Base-by-base conservation (phyloP, 37 sponge, comb jelly and placozoan genomes). In the Agelas oroides region DNA sequence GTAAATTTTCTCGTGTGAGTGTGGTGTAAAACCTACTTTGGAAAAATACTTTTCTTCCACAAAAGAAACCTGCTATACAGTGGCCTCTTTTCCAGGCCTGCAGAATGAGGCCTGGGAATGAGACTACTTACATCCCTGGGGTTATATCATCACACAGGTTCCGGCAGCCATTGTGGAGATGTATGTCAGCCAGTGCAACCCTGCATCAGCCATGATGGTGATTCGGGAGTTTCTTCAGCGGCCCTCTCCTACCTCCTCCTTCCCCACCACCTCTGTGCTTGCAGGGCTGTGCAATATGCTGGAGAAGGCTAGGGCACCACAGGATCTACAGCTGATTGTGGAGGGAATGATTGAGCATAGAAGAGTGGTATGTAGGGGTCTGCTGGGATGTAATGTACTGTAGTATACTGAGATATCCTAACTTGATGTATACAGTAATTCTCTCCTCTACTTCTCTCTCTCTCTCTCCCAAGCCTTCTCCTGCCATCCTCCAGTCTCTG, bases 401-500 rank as follows among this genome's bases (percentile, higher is more conserved):
- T 46, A 46, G 46, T 46, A 46, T 46, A 12, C 46, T 46, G 46
- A 8, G 46, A 3, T 46, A 46, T n/a, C n/a, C n/a, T n/a, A n/a
- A n/a, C n/a, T n/a, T n/a, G n/a, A n/a, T n/a, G 46, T 46, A 46
- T 46, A 46, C 46, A 46, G 3, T n/a, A n/a, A n/a, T n/a, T n/a
- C n/a, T n/a, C n/a, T n/a, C n/a, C n/a, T n/a, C n/a, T n/a, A n/a
- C n/a, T n/a, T n/a, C n/a, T n/a, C 46, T 36, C 46, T 38, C 35
- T 23, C n/a, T n/a, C n/a, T 28, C 73, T 19, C 58, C 73, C 41
- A 58, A 79, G 88, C 67, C 80, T 24, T 56, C 81, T 32, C 59
- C 62, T 24, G 21, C 2, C 3, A 53, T 69, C 38, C 73, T 83
- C 30, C 64, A 83, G 64, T 59, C 33, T 0, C 23, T 83, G 1